Base-by-base conservation (phyloP, 30 jellyfish, hydroid and myxozoan genomes). In the Sanderia malayensis region DNA sequence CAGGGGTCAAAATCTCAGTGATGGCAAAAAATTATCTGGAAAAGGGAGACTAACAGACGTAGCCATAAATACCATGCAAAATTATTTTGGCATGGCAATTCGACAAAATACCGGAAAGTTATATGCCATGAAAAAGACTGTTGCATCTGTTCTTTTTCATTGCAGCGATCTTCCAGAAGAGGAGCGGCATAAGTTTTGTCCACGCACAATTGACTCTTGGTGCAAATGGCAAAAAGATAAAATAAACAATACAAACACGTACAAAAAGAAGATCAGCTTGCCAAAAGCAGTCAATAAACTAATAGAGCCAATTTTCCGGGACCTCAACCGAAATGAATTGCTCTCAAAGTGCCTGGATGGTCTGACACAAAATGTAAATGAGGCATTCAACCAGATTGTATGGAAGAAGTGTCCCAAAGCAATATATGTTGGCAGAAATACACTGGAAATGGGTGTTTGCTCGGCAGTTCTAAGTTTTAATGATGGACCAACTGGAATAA, bases 11-110 rank as follows among this genome's bases (percentile, higher is more conserved):
- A 73, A 67, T 34, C 76, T 82, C 1, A 24, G 70, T n/a, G 90
- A 72, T 59, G 73, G 95, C n/a, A 82, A 82, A 47, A 70, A 60
- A 41, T 66, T 72, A 29, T 22, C 76, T 44, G 89, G 68, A 28
- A 73, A 61, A 65, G 90, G 89, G 31, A 19, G 95, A 31, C 83
- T 82, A 25, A 82, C 95, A 3, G 88, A 82, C 44, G 81, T 33
- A 18, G 89, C 81, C 18, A 82, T 82, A 78, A 82, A 82, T 37
- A 72, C 95, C 63, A 25, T 82, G 44, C 95, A 82, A 67, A 71
- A 82, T 62, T 86, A 53, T 60, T 70, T 73, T 61, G 89, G 95
- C n/a, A 71, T 82, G 88, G 83, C 95, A 28, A 67, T 80, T 23
- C 84, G 93, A 32, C 80, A 80, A 58, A 80, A 68, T 33, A 52